Evolutionary conservation across 1,140 invertebrate genomes (phyloP), one percentile per base, ranked within the genome.

Genomic region (Bombus confusus): DNA sequence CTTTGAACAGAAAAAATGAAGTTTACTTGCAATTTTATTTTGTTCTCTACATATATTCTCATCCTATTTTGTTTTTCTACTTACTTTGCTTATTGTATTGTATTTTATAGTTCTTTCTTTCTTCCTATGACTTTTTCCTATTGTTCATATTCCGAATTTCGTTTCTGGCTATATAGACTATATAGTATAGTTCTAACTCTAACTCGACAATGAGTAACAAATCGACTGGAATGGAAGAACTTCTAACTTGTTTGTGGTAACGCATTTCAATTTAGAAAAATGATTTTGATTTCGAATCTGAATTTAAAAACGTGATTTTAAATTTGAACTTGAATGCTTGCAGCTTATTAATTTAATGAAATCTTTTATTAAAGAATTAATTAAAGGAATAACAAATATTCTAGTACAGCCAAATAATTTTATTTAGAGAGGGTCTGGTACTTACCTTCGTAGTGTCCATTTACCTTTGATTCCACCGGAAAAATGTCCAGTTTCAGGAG

Each of bases 401-500:
- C 41, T 22, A 39, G 52, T 52, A 18, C 37, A 66, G 2, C 2
- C 34, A 12, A 41, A 64, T n/a, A 47, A 31, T 81, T 57, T 52
- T 37, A 28, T 85, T 81, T 74, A 89, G 88, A 4, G 15, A 57
- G 85, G 72, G 64, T 34, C 18, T 4, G 85, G 87, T 25, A 89
- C 80, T 1, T 87, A 87, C 72, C 80, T 93, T n/a, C 91, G 88
- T 47, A 87, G 90, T 18, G 93, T 91, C 25, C 66, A 75, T 18
- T 62, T 93, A 15, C 88, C 92, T n/a, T 80, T 93, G 62, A 90
- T 93, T 66, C 57, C 79, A 3, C 62, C 80, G 6, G 77, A 87
- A 4, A 71, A 88, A 57, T 93, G 92, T 31, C 77, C 66, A 43
- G 74, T 84, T 31, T 15, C 52, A 3, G 34, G 39, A 15, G 62